Conservation (phyloP, 2,888 invertebrate species). For the Entomobrya multifasciata region DNA sequence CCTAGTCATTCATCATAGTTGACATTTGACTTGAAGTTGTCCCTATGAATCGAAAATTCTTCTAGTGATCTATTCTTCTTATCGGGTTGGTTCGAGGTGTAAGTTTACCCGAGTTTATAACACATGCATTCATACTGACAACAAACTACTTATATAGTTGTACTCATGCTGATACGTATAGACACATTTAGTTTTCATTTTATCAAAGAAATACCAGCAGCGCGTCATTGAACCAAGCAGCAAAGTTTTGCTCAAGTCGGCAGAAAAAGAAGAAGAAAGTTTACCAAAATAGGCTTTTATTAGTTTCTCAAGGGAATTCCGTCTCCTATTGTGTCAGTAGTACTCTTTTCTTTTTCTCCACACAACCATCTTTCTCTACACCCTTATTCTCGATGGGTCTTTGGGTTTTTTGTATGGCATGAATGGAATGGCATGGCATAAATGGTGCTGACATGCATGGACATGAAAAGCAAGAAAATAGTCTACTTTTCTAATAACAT, state of each 20-base stretch:
- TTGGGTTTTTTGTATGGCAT: no score
- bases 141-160: no score
- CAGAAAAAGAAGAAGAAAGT: constrained; percentile 54
- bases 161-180: neutral
- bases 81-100: no score
- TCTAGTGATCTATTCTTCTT: neutral
- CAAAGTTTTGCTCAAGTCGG: constrained; percentile 39
- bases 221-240: neutral
- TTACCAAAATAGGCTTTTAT: constrained; percentile 56
- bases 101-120: no score
- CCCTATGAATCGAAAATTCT: constrained; percentile 30
- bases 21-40: constrained; percentile 41
- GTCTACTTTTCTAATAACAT: no score
- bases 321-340: neutral
- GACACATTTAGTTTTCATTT: constrained; percentile 22
- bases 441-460: no score
- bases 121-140: no score
- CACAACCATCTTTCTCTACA: neutral
- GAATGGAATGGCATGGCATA: no score
- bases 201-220: constrained; percentile 33
- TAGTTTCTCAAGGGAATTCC: constrained; percentile 59
- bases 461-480: no score
- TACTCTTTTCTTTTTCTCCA: neutral
- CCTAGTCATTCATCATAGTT: constrained; percentile 14
- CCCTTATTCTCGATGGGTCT: no score